Evolutionary conservation across 2,888 invertebrate genomes (phyloP).

Genomic region (Xylota sylvarum): DNA sequence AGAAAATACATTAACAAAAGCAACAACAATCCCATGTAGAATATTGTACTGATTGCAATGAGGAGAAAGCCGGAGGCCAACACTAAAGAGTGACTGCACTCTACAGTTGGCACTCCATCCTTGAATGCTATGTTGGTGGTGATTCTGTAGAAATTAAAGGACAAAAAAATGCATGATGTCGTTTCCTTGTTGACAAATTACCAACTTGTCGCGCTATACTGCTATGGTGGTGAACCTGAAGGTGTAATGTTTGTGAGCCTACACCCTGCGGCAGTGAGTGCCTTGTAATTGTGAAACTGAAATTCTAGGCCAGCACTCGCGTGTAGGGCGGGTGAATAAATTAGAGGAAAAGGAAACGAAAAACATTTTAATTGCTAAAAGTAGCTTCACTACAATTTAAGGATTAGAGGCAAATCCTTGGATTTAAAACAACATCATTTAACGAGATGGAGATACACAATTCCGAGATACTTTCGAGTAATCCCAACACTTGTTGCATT

Average conservation of each 20-base stretch:
- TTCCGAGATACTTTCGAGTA: not conserved
- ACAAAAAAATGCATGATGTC: slow-evolving; percentile 19
- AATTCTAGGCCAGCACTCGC: not conserved
- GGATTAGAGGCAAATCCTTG: not conserved
- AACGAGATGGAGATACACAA: no score
- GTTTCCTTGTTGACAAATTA: slow-evolving; percentile 48
- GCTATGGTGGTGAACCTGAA: not conserved
- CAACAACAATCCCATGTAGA: slow-evolving; percentile 17
- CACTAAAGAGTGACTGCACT: slow-evolving; percentile 24
- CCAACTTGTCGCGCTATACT: slow-evolving; percentile 20
- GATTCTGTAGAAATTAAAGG: slow-evolving; percentile 35
- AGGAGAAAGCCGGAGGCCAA: slow-evolving; percentile 7
- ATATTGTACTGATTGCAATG: slow-evolving; percentile 33
- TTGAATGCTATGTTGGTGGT: slow-evolving; percentile 12
- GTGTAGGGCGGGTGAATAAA: no score
- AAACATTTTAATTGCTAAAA: not conserved
- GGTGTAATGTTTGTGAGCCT: slow-evolving; percentile 31
- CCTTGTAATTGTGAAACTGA: slow-evolving; percentile 28
- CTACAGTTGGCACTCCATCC: slow-evolving; percentile 35
- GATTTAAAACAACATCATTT: not conserved
- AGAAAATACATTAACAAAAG: not conserved
- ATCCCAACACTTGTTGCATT: not conserved
- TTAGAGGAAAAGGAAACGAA: not conserved
- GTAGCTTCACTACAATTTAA: not conserved
- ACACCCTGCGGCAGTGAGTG: slow-evolving; percentile 14